phyloP scores from a whole-genome alignment of 2,113 vertebrate genomes.

The Egretta garzetta region DNA sequence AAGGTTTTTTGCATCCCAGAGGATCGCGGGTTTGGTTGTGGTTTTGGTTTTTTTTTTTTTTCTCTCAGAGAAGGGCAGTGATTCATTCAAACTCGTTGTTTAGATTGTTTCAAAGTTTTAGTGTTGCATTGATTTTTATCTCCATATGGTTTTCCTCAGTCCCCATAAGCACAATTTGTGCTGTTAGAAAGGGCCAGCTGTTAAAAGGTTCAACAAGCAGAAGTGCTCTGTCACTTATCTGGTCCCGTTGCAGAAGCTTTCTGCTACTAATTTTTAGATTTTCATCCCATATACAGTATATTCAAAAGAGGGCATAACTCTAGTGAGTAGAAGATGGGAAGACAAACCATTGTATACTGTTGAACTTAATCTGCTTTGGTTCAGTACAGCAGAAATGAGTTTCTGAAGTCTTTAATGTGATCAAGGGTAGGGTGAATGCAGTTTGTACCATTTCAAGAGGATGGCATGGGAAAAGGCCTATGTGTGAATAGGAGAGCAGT shows the following conservation, averaged over 20 bases:
- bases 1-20: neutral
- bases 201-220: neutral
- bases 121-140: neutral
- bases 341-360: neutral
- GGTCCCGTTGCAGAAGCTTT: neutral
- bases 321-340: neutral
- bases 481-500: neutral
- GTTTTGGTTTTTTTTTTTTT: neutral
- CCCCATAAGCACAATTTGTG: conserved; percentile 6
- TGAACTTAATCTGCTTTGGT: neutral
- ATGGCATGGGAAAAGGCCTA: neutral
- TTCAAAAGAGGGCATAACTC: neutral
- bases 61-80: neutral
- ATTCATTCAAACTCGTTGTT: neutral
- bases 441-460: neutral
- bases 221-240: neutral
- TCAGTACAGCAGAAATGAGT: neutral
- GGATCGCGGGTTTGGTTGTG: neutral
- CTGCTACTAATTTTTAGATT: neutral
- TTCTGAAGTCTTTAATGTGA: neutral
- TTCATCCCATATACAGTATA: neutral
- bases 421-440: neutral
- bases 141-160: neutral
- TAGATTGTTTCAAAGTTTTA: neutral
- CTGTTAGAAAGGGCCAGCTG: neutral